Evolutionary conservation across 1,140 invertebrate genomes (phyloP), one percentile per base, ranked within the genome.

Genomic region (Aphaenogaster ashmeadi): DNA sequence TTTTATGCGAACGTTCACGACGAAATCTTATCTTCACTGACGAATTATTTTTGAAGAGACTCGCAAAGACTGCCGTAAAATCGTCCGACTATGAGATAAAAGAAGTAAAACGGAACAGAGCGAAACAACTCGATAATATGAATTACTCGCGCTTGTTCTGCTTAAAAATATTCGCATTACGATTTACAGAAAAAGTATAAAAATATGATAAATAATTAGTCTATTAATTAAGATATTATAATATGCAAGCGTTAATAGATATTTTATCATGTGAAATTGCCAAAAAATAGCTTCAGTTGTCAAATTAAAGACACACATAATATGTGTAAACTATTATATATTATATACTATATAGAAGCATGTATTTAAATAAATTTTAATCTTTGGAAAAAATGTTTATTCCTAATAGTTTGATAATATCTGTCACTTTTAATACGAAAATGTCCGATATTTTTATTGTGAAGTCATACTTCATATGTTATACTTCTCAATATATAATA

Each of bases 1-100:
- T 21, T 80, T 27, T 36, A 38, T 27, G 18, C 33, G 47, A 67
- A 50, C 7, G 15, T 78, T 78, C 11, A 50, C 41, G 8, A 56
- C 64, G 21, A 56, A 81, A 81, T 81, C 66, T 81, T 81, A 71
- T 81, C 66, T 81, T 81, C n/a, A 71, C 79, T 66, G 77, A 50
- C 77, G 8, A 81, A 71, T 81, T 81, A 71, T 69, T 71, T 66
- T 71, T 54, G 11, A 81, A 21, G 7, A 71, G 47, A 44, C 13
- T 71, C 3, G 47, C 50, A 58, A 71, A 44, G 36, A 81, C 64
- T 54, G 47, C n/a, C 9, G 47, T 52, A 52, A 80, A 69, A 38
- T 41, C 13, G n/a, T 52, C 47, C 60, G 38, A 36, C 36, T 54
- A 33, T n/a, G 15, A 81, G 41, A 84, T 84, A 83, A 74, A 83